Base-by-base conservation (phyloP, 2,888 invertebrate species). In the Conistra vaccinii region DNA sequence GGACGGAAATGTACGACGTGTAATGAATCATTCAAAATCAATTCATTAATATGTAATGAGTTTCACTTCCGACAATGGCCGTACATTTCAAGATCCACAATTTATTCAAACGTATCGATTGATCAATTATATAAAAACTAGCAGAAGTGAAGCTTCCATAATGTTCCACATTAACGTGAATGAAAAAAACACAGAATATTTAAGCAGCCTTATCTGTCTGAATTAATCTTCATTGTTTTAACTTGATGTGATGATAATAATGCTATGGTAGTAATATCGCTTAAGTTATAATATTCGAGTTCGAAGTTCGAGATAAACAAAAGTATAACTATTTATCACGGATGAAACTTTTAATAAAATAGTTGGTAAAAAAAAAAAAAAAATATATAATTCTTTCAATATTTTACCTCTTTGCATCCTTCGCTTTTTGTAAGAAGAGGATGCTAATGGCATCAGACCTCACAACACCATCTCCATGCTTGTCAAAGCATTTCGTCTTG, bases 401-500 rank as follows among this genome's bases (percentile, higher is more conserved):
- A 9, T 1, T 86, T 76, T 97, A 92, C 93, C 93, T 95, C 68
- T 97, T 97, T 0, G 97, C 97, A 81, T 96, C 93, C 48, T 96
- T 94, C 39, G 96, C 96, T 85, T 97, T 97, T 92, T 98, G 98
- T 17, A 98, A 89, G 71, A 97, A 97, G 3, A 98, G 83, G 0
- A 97, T 97, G 67, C 96, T 97, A 2, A 98, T 93, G 0, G 98
- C 97, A 91, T 98, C 98, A 69, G 98, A 97, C 62, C 98, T 97
- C 0, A 97, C 97, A 85, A 98, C 98, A 0, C 98, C 98, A 88
- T 97, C 97, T 6, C 97, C 98, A 63, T 97, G 96, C 62, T 97
- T 97, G 91, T 99, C 99, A 91, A 99, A 99, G 0, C 98, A 97
- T 88, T 98, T 98, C 89, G 99, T 99, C 77, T 97, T 97, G 0